Evolutionary conservation across 2,113 vertebrate genomes (phyloP).

Genomic region (Melanerpes formicivorus): DNA sequence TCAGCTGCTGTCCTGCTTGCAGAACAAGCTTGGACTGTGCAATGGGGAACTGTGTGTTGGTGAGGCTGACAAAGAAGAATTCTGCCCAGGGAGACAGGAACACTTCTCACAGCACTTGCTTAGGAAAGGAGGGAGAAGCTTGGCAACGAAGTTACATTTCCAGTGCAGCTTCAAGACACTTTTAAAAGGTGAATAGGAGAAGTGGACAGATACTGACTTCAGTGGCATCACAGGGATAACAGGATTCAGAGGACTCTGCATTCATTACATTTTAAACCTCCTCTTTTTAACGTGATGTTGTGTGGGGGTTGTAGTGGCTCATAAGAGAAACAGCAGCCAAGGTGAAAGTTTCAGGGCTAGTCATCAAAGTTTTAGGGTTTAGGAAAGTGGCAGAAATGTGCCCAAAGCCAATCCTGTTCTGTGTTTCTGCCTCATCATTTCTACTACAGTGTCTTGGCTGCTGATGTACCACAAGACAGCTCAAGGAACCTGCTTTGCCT

Average conservation of each 20-base stretch:
- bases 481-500: background rate
- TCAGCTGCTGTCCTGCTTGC: slow-evolving; percentile 12
- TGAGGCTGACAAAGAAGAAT: background rate
- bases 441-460: background rate
- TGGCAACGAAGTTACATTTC: background rate
- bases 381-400: background rate
- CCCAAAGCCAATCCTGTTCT: background rate
- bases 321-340: background rate
- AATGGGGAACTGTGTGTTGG: background rate
- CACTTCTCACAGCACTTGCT: background rate
- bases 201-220: background rate
- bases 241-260: background rate
- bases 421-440: background rate
- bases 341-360: background rate
- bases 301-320: background rate
- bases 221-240: background rate
- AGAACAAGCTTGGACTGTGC: slow-evolving; percentile 11
- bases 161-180: background rate
- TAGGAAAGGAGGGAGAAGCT: background rate
- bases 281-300: background rate
- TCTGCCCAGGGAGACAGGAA: background rate
- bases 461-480: background rate
- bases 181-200: background rate
- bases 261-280: background rate
- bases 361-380: background rate